Evolutionary conservation across 2,888 invertebrate species (phyloP), one percentile per base, ranked within the genome.

Genomic region (Netelia virgata): DNA sequence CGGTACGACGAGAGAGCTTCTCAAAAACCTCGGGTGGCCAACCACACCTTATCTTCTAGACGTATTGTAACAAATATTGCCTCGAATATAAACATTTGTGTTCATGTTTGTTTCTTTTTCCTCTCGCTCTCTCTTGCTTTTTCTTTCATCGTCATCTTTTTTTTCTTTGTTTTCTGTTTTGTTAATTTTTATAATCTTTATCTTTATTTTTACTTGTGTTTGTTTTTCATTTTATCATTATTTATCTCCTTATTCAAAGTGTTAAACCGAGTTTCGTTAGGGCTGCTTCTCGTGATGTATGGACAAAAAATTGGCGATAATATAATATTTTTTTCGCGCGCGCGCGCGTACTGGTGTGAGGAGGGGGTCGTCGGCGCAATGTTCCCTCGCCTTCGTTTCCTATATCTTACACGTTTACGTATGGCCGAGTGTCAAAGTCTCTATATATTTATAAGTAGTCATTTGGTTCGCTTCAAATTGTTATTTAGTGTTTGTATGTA

Each of bases 21-120:
- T 16, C n/a, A n/a, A n/a, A 63, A 87, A 87, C 83, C 78, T 28
- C 5, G 83, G 82, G n/a, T n/a, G 81, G 69, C 23, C 6, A 28
- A 78, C 89, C 86, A 89, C 89, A 90, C 90, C 90, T 90, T 91
- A 92, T 86, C 85, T 87, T 82, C 91, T 92, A 92, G 87, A 90
- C 88, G 90, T 91, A 92, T 93, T 89, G 91, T 93, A 92, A 93
- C 91, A 92, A 93, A 93, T 93, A 93, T 93, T 92, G 92, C 93
- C 92, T 92, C 91, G 90, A 92, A 92, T 93, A 92, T 91, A 92
- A 92, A 93, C 89, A 88, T 88, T 89, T 89, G 88, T 82, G 86
- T 84, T 78, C 57, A 70, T 82, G 57, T 73, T 75, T 18, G 5
- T 76, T 70, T 73, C 36, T 69, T 73, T 85, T 87, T 86, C 78